These are phyloP conservation scores for Amblyteles armatorius DNA, from an alignment of 2,888 invertebrate genomes.

Conservation along the genomic window DNA sequence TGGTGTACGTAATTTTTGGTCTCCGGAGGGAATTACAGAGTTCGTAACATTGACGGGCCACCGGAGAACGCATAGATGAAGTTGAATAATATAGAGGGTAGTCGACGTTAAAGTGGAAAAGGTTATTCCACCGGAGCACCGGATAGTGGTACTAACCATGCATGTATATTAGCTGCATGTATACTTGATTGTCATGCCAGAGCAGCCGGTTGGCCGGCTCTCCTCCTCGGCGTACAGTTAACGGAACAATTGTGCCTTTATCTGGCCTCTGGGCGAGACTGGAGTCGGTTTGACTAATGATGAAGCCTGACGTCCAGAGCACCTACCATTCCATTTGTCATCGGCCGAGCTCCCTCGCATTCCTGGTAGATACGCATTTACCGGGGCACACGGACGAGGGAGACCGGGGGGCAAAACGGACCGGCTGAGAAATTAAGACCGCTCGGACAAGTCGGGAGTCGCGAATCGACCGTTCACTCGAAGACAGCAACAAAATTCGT, in stretches of 20 bases:
- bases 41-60: neutral
- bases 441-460: too few species aligned
- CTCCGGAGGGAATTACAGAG: neutral
- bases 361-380: neutral
- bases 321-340: constrained; percentile 51
- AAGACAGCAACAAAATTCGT: too few species aligned
- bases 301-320: constrained; percentile 47
- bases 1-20: neutral
- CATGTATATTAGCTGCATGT: constrained; percentile 31
- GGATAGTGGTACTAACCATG: neutral
- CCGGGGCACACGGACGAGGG: neutral
- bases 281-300: constrained; percentile 54
- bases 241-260: constrained; percentile 58
- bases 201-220: constrained; percentile 12
- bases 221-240: constrained; percentile 22
- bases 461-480: too few species aligned
- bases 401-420: too few species aligned
- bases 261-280: constrained; percentile 24
- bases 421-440: too few species aligned
- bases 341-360: constrained; percentile 1
- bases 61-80: neutral
- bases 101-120: constrained; percentile 32
- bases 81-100: neutral
- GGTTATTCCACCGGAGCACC: constrained; percentile 16
- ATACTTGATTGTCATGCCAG: constrained; percentile 27